Conservation (phyloP, 2,888 invertebrate species). For the Pinctada fucata region DNA sequence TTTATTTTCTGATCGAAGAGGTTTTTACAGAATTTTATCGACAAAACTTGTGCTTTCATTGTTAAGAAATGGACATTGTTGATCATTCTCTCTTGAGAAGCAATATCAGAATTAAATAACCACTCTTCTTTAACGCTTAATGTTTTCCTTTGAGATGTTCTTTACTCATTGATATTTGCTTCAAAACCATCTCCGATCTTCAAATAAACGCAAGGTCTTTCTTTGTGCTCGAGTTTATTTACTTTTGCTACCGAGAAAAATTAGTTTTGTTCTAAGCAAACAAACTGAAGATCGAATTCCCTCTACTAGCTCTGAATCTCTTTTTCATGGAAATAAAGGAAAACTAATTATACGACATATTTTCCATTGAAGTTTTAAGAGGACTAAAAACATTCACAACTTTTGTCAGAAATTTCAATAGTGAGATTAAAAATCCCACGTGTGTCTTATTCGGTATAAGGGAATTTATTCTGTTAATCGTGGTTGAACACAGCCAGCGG, state of each 20-base stretch:
- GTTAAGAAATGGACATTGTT: too few relatives aligned
- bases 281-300: not conserved
- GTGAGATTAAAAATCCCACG: constrained; percentile 6
- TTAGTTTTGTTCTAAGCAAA: constrained; percentile 1
- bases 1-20: constrained; percentile 4
- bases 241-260: constrained; percentile 1
- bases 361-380: not conserved
- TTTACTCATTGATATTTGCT: not conserved
- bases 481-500: not conserved
- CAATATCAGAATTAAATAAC: too few relatives aligned
- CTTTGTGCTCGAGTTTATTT: not conserved
- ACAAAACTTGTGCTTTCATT: too few relatives aligned
- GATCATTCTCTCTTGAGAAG: too few relatives aligned
- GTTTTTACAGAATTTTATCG: not conserved
- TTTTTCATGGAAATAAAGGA: not conserved
- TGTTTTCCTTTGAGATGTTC: too few relatives aligned
- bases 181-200: not conserved
- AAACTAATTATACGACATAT: constrained; percentile 1
- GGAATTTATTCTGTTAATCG: not conserved
- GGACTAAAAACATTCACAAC: constrained; percentile 4
- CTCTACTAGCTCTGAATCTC: not conserved
- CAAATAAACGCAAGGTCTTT: constrained; percentile 3
- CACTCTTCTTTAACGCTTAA: too few relatives aligned
- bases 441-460: constrained; percentile 4
- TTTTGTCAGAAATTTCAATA: constrained; percentile 2